Percentiles rank a stretch among this genome's conserved stretches.
phyloP scores from a whole-genome alignment of 2,113 vertebrate species.

The Telmatochromis sp. region DNA sequence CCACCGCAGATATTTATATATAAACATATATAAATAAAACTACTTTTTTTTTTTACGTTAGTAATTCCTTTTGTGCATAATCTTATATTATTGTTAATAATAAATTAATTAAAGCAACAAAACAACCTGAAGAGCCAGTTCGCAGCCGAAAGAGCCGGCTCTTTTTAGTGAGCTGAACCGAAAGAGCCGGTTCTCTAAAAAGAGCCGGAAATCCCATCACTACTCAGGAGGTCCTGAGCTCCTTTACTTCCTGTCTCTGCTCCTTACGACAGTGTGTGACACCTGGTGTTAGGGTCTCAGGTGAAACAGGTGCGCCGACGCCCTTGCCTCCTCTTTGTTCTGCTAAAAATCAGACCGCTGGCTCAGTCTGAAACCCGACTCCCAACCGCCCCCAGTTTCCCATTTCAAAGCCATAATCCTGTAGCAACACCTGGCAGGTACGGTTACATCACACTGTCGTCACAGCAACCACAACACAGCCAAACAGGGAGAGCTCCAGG shows the following conservation, averaged over 20 bases:
- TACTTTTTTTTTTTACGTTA: no score
- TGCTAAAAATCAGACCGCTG: not conserved
- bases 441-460: conserved; percentile 4
- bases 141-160: no score
- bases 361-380: not conserved
- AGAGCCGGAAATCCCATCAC: no score
- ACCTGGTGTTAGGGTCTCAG: not conserved
- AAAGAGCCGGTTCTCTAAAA: no score
- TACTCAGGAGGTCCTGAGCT: not conserved
- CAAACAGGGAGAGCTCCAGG: not conserved
- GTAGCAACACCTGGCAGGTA: conserved; percentile 26
- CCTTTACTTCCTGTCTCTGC: not conserved
- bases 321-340: not conserved
- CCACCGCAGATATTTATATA: no score
- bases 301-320: not conserved
- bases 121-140: no score
- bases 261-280: not conserved
- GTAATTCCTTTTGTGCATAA: no score
- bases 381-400: not conserved
- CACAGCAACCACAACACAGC: not conserved
- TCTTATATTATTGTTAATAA: no score
- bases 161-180: no score
- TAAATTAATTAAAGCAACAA: no score
- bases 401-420: not conserved
- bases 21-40: no score